Percentiles rank a stretch among this genome's conserved stretches.
Evolutionary conservation across 2,797 vertebrate genomes (phyloP).

Genomic region (Chrysolophus pictus): DNA sequence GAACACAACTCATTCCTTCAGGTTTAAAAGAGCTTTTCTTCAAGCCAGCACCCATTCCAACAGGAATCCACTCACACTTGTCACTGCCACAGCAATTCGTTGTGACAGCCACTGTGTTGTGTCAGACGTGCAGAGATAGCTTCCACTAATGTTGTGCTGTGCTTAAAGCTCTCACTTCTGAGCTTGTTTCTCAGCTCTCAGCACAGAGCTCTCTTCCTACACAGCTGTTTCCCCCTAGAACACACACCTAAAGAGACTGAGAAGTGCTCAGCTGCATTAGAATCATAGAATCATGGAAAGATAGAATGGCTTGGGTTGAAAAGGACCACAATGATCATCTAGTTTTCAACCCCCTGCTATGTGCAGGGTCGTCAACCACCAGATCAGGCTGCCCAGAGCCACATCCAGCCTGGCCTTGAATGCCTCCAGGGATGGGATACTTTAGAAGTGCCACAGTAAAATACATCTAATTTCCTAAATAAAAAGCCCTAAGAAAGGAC

Average conservation of each 20-base stretch:
- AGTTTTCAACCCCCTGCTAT: too few species aligned
- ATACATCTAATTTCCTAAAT: background rate
- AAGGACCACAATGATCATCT: too few species aligned
- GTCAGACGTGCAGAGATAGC: background rate
- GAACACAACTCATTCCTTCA: background rate
- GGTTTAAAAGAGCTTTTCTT: background rate
- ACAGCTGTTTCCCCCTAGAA: fast-evolving
- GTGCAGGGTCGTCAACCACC: too few species aligned
- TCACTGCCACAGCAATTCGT: background rate
- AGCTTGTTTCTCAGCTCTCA: background rate
- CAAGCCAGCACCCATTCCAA: background rate
- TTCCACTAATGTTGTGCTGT: fast-evolving
- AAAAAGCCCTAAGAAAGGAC: background rate
- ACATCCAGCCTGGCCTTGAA: too few species aligned
- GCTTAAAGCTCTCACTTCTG: background rate
- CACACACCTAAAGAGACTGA: background rate
- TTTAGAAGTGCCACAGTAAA: fast-evolving
- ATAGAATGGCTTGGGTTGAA: too few species aligned
- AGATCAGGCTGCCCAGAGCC: too few species aligned
- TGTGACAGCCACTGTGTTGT: fast-evolving
- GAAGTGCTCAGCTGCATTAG: fast-evolving
- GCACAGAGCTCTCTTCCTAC: too few species aligned
- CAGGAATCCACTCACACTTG: background rate
- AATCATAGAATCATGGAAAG: background rate
- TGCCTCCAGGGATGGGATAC: too few species aligned